A percentile compares a stretch with the other conserved stretches of the same genome.
These are phyloP conservation scores for Chelonoidis abingdonii DNA, from an alignment of 2,113 vertebrate genomes.

Conservation along the genomic window DNA sequence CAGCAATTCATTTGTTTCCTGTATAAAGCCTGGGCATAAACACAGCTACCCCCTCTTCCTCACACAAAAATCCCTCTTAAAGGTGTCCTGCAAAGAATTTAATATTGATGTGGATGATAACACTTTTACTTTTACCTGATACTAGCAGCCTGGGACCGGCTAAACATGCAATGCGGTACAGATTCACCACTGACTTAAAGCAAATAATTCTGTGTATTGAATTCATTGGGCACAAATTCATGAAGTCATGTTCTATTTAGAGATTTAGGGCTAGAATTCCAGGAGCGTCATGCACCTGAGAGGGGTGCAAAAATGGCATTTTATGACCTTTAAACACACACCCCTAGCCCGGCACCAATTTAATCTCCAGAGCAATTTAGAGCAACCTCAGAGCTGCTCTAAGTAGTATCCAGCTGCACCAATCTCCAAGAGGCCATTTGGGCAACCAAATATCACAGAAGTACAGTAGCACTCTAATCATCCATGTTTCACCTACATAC, in stretches of 20 bases:
- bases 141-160: neutral
- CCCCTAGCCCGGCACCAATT: neutral
- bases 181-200: neutral
- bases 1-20: no score
- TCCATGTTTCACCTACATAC: neutral
- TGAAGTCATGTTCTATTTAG: neutral
- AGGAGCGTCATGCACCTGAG: neutral
- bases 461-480: fast-evolving
- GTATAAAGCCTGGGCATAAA: neutral
- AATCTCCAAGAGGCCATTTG: neutral
- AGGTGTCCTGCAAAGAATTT: neutral
- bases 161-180: neutral
- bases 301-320: no score
- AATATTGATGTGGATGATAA: neutral
- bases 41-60: neutral
- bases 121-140: neutral
- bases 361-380: neutral
- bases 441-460: neutral
- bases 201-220: neutral
- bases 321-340: neutral
- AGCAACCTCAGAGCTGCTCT: no score
- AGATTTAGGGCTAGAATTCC: neutral
- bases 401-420: neutral
- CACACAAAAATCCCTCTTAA: neutral
- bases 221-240: neutral